Evolutionary conservation across 2,113 vertebrate genomes (phyloP).

Genomic region (Ondatra zibethicus): DNA sequence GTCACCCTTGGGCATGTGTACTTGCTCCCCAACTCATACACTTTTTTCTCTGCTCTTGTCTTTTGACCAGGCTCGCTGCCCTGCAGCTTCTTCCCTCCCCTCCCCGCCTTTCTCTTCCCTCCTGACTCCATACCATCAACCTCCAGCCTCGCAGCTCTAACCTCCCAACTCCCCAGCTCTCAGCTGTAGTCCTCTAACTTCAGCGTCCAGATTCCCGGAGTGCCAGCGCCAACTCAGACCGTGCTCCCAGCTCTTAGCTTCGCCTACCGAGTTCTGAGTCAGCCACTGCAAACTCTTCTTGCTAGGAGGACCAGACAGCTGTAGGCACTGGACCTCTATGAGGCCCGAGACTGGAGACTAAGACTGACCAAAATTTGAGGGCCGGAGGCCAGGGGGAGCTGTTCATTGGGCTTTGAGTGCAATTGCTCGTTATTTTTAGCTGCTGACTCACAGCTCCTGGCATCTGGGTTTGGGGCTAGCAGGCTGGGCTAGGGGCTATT

Average conservation of each 20-base stretch:
- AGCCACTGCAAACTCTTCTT: background rate
- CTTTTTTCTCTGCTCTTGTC: background rate
- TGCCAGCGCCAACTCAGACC: background rate
- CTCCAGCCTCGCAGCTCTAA: background rate
- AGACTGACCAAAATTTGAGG: slow-evolving; percentile 36
- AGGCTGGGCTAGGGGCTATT: slow-evolving; percentile 77
- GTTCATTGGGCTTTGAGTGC: slow-evolving; percentile 67
- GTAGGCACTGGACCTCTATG: background rate
- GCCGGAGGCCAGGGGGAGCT: slow-evolving; percentile 31
- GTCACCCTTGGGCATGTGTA: background rate
- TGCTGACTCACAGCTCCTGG: slow-evolving; percentile 72
- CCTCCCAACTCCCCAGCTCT: background rate
- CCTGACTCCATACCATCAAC: background rate
- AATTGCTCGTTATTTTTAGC: slow-evolving; percentile 71
- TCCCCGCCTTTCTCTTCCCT: background rate
- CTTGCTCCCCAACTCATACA: background rate
- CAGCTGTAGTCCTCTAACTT: background rate
- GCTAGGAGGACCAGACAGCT: slow-evolving; percentile 3
- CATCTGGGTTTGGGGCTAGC: slow-evolving; percentile 76
- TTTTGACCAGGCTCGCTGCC: background rate
- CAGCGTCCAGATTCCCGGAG: background rate
- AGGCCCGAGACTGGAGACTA: background rate
- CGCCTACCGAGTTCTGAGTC: background rate
- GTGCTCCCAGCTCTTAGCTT: background rate
- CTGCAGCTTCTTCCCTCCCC: background rate